Evolutionary conservation across 2,888 invertebrate genomes (phyloP).

Genomic region (Hydraecia micacea): DNA sequence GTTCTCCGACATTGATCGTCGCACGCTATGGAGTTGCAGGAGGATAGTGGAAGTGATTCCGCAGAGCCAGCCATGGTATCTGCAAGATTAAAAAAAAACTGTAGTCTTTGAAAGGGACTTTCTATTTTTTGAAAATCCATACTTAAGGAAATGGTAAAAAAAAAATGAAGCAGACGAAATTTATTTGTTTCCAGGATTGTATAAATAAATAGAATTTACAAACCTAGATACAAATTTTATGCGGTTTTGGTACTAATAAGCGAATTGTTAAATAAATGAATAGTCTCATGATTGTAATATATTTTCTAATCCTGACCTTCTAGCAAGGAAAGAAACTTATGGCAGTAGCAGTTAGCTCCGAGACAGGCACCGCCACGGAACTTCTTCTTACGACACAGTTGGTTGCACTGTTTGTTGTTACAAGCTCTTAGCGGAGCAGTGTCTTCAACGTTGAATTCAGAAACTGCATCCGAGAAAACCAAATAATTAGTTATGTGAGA

Average conservation of each 20-base stretch:
- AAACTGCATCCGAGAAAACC: neutral
- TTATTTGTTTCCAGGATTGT: neutral
- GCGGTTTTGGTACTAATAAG: neutral
- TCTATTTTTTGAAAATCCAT: neutral
- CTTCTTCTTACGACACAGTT: slow-evolving; percentile 40
- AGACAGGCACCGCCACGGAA: slow-evolving; percentile 36
- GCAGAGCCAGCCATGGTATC: neutral
- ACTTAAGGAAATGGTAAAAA: neutral
- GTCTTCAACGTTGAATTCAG: neutral
- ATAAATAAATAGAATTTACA: neutral
- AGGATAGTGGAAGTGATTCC: neutral
- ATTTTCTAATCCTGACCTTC: slow-evolving; percentile 12
- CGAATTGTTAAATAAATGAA: neutral
- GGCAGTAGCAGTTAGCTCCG: slow-evolving; percentile 34
- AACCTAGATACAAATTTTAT: neutral
- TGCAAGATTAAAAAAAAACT: neutral
- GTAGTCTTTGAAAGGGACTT: neutral
- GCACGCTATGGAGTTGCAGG: slow-evolving; percentile 13
- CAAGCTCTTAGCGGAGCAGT: slow-evolving; percentile 20
- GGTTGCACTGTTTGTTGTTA: slow-evolving; percentile 26
- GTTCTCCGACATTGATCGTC: slow-evolving; percentile 15
- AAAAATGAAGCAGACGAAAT: neutral
- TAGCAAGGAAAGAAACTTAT: slow-evolving; percentile 24
- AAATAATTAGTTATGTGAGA: neutral
- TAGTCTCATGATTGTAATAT: neutral